Base-by-base conservation (phyloP, 2,888 invertebrate species). In the Ochropleura leucogaster region DNA sequence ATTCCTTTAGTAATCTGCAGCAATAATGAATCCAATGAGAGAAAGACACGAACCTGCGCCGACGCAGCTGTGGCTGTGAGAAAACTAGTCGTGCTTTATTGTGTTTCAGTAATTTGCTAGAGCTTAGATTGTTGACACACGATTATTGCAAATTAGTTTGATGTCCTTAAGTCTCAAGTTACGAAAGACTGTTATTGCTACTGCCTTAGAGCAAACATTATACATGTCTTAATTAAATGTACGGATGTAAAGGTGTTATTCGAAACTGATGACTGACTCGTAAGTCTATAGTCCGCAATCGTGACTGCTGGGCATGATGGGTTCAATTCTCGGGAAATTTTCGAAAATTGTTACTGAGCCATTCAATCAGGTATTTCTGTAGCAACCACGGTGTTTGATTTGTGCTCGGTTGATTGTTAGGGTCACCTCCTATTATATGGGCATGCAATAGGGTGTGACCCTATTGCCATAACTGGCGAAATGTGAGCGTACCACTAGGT, bases 21-120 rank as follows among this genome's bases (percentile, higher is more conserved):
- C 74, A 83, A 84, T 80, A 82, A 75, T 77, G 86, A 85, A 84
- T 86, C 63, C 77, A 86, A 83, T 74, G 47, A 75, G 69, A 77
- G 79, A 86, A 76, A 85, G 80, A 77, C 75, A 83, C 87, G 83
- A 80, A 66, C 51, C n/a, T 59, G 80, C 53, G 57, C 59, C 1
- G 12, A 63, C 59, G 63, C 30, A 47, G 62, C 46, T 70, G 20
- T 55, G 59, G n/a, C 59, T 74, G 51, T 69, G 68, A 69, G 81
- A 72, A 79, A 75, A 72, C 77, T 20, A 74, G 40, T 87, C 83
- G 79, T 85, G 85, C 74, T 76, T 64, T 76, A 83, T 77, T 72
- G 73, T 66, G 30, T 49, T 59, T 67, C 40, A 49, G 68, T 68
- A 65, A 65, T 77, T 73, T 14, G 20, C 68, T 59, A 40, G 42